Conservation (phyloP, 2,113 vertebrate genomes). For the Perccottus glenii region DNA sequence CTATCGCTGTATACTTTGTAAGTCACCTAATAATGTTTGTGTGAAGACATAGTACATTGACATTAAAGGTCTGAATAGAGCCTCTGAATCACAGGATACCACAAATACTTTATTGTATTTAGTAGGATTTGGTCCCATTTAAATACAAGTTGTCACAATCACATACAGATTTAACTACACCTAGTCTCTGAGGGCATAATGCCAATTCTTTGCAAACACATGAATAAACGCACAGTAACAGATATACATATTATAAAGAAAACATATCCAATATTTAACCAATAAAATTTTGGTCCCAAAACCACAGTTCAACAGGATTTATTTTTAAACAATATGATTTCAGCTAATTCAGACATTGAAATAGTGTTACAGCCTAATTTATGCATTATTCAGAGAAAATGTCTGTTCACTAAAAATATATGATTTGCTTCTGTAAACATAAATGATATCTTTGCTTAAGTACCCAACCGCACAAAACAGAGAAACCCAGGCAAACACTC, state of each 20-base stretch:
- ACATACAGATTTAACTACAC: background rate
- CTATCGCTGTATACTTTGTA: slow-evolving; percentile 4
- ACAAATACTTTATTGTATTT: background rate
- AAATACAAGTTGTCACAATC: background rate
- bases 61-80: too few species aligned
- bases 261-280: background rate
- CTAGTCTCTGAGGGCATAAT: too few species aligned
- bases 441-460: slow-evolving; percentile 4
- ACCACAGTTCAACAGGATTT: background rate
- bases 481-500: slow-evolving; percentile 5
- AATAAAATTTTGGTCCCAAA: background rate
- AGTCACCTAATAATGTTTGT: slow-evolving; percentile 12
- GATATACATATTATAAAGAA: background rate
- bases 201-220: background rate
- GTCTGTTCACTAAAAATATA: background rate
- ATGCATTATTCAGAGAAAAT: background rate
- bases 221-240: background rate
- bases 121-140: background rate
- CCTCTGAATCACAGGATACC: background rate
- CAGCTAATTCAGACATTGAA: background rate
- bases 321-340: background rate
- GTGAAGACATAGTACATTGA: too few species aligned
- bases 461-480: slow-evolving; percentile 5
- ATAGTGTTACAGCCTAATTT: background rate
- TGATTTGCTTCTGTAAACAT: slow-evolving; percentile 6